Base-by-base conservation (phyloP, 2,797 vertebrate species). In the Trachurus trachurus region DNA sequence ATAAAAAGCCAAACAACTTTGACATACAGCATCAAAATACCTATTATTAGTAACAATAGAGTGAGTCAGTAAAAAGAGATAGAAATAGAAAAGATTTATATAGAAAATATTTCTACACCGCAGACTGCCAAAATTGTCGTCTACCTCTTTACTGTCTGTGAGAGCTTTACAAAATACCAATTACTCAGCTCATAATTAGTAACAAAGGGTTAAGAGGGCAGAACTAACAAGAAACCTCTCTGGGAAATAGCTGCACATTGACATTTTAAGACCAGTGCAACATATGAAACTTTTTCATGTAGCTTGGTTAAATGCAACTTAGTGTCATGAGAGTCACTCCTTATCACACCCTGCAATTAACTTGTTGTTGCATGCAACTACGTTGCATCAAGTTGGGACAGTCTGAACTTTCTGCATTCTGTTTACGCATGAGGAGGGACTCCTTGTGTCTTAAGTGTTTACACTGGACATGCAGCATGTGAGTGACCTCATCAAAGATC, bases 281-380 rank as follows among this genome's bases (percentile, higher is more conserved):
- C n/a, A 42, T 22, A 49, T 71, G 2, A 49, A 60, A 61, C 49
- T 3, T 62, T 64, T 76, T 72, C 59, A 79, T 75, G 11, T 58
- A 80, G 34, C 1, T 40, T 60, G 53, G 62, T 74, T 58, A 72
- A 74, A 85, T 15, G 52, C 45, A 67, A 71, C 50, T 68, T 31
- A 64, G 74, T 64, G 73, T 58, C 71, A 71, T 6, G 56, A 75
- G 44, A 79, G 22, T 76, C 8, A 5, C 21, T 74, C 40, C 22
- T 31, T n/a, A 59, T 83, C 65, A 78, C 76, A 74, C 78, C 80
- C 89, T 82, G 62, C 74, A 86, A 87, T 87, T 83, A 86, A 81
- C 26, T 83, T 89, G 66, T 74, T 88, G 62, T 77, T 79, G 56
- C 60, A 60, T 69, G 74, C 58, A 75, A 78, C 61, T 69, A 54